Base-by-base conservation (phyloP, 2,113 vertebrate species). In the Hylia prasina region DNA sequence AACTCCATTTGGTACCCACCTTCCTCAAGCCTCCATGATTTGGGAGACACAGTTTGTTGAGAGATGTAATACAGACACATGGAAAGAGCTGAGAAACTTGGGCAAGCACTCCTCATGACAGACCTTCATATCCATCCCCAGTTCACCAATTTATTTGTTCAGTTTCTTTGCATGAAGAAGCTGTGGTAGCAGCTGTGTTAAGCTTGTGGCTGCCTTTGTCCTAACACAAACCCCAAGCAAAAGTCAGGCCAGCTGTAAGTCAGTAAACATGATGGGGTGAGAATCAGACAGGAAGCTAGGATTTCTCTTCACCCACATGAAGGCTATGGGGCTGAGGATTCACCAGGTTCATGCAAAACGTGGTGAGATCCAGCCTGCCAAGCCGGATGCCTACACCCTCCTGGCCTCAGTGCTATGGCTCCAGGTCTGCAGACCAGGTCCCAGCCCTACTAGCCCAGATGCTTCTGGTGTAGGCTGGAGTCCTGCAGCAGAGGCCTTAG, bases 361-460 rank as follows among this genome's bases (percentile, higher is more conserved):
- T 39, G n/a, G 44, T 84, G 60, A 72, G n/a, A 40, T 56, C 7
- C 48, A 79, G 31, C n/a, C 44, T 25, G 0, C 53, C 1, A 0
- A 83, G 60, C 69, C 1, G 0, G 35, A 42, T 3, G 0, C 68
- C 31, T 48, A 79, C 20, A 27, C 33, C 25, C 31, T 66, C 5
- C 12, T 2, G 1, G 6, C 44, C 28, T 23, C 61, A 8, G 27
- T 17, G 10, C 47, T 48, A 39, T 5, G 0, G 33, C 19, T 3
- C 17, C 37, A 70, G 42, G 51, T 73, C 40, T 84, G 82, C 24
- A 60, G 39, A 58, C 12, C 18, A 47, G 23, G 33, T 90, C 47
- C 31, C 39, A 58, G 33, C 27, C 17, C n/a, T 60, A 60, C 53
- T 65, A 82, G 24, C 13, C 61, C n/a, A 9, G 9, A 4, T 40